phyloP scores from a whole-genome alignment of 2,113 vertebrate species.

The Athene noctua region DNA sequence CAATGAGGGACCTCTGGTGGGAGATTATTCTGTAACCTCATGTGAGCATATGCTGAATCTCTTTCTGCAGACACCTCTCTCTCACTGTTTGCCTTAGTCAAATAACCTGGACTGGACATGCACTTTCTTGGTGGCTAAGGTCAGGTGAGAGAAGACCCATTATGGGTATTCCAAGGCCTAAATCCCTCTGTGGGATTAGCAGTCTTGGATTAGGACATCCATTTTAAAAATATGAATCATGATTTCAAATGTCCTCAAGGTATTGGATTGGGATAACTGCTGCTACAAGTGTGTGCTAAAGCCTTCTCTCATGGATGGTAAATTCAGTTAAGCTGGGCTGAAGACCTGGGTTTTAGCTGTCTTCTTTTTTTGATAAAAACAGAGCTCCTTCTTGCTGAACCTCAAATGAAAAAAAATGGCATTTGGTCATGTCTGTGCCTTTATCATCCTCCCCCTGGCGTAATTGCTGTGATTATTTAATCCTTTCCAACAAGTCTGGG shows the following conservation, averaged over 20 bases:
- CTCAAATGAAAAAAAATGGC: not conserved
- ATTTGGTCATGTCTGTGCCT: not conserved
- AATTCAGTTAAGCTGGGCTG: not conserved
- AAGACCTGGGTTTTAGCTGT: not conserved
- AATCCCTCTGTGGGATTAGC: not conserved
- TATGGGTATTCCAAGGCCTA: not conserved
- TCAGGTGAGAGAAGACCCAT: not conserved
- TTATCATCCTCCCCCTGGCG: not conserved
- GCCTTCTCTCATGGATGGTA: not conserved
- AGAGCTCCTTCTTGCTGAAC: not conserved
- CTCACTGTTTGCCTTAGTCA: not conserved
- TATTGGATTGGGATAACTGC: not conserved
- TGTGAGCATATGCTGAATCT: not conserved
- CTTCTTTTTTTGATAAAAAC: not conserved
- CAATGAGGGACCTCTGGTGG: not conserved
- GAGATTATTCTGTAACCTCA: not conserved
- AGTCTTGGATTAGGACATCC: not conserved
- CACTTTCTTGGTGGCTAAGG: not conserved
- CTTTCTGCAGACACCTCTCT: not conserved
- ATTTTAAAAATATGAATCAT: not conserved
- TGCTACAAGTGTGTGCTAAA: not conserved
- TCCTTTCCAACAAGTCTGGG: accelerated
- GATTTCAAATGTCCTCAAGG: not conserved
- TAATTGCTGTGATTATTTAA: not conserved
- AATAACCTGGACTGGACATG: not conserved